phyloP scores from a whole-genome alignment of 2,797 vertebrate species.

The Trematomus bernacchii region DNA sequence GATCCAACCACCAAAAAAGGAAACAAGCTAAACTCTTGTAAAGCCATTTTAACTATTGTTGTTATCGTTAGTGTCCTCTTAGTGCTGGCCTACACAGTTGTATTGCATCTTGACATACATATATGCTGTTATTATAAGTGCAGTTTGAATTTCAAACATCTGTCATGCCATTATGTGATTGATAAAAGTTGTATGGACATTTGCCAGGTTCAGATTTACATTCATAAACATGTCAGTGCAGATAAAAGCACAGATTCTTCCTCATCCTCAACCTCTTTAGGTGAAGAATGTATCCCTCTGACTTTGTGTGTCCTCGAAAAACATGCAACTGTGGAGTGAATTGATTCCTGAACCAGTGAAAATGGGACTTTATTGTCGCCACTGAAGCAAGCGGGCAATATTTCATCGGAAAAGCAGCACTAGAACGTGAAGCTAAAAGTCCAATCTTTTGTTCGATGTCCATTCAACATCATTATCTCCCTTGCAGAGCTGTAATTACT shows the following conservation, averaged over 20 bases:
- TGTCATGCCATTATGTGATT: neutral
- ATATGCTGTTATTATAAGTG: neutral
- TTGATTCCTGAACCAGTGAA: slow-evolving; percentile 46
- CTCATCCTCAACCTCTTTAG: neutral
- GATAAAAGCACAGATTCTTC: slow-evolving; percentile 13
- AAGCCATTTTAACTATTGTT: neutral
- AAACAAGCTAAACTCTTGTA: slow-evolving; percentile 13
- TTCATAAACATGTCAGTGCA: neutral
- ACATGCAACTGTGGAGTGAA: slow-evolving; percentile 14
- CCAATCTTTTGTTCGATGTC: slow-evolving; percentile 72
- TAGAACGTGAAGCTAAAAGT: slow-evolving; percentile 61
- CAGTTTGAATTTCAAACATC: neutral
- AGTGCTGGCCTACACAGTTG: neutral
- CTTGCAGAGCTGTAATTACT: slow-evolving; percentile 75
- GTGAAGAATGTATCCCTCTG: slow-evolving; percentile 16
- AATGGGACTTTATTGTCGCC: slow-evolving; percentile 56
- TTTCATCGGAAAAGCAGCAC: slow-evolving; percentile 67
- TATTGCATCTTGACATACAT: neutral
- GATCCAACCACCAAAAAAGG: slow-evolving; percentile 6
- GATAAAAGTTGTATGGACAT: neutral
- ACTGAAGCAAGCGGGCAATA: slow-evolving; percentile 42
- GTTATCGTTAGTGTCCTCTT: neutral
- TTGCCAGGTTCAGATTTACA: neutral
- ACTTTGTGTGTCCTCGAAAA: slow-evolving; percentile 9
- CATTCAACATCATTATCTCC: slow-evolving; percentile 79